Evolutionary conservation across 1,140 invertebrate species (phyloP).

Genomic region (Heterodera schachtii): DNA sequence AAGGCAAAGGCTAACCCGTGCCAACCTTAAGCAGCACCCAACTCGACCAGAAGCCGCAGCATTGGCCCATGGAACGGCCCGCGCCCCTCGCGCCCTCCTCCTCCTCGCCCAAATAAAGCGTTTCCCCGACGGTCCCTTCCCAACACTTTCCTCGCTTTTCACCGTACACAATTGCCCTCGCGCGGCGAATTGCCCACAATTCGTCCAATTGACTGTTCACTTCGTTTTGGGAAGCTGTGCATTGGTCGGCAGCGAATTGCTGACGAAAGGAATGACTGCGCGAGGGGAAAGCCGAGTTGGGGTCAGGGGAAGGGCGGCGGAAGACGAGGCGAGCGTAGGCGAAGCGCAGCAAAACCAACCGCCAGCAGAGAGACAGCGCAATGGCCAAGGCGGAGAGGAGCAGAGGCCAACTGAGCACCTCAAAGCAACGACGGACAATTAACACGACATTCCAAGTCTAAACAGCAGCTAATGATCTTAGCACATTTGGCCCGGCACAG

Average conservation of each 20-base stretch:
- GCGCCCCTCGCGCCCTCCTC: background rate
- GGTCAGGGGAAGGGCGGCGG: background rate
- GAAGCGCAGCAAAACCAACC: slow-evolving; percentile 59
- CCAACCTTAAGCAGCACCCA: slow-evolving; percentile 15
- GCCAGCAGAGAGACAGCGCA: slow-evolving; percentile 53
- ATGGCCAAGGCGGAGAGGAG: slow-evolving; percentile 52
- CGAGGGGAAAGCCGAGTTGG: slow-evolving; percentile 33
- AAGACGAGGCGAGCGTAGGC: slow-evolving; percentile 54
- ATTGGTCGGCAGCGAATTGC: slow-evolving; percentile 30
- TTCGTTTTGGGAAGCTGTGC: background rate
- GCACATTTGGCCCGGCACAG: slow-evolving; percentile 54
- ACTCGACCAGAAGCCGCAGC: slow-evolving; percentile 16
- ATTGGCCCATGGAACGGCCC: background rate
- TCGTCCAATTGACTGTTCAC: slow-evolving; percentile 51
- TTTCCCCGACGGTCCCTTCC: slow-evolving; percentile 8
- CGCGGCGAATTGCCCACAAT: slow-evolving; percentile 55
- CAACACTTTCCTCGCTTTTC: slow-evolving; percentile 31
- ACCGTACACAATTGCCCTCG: slow-evolving; percentile 46
- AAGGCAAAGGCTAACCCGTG: background rate
- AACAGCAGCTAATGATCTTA: too few species aligned
- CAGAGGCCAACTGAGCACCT: slow-evolving; percentile 55
- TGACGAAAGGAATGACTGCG: slow-evolving; percentile 46
- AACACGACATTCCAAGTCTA: background rate
- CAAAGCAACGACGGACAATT: background rate
- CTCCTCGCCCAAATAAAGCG: slow-evolving; percentile 27